Base-by-base conservation (phyloP, 2,113 vertebrate genomes). In the Scalopus aquaticus region DNA sequence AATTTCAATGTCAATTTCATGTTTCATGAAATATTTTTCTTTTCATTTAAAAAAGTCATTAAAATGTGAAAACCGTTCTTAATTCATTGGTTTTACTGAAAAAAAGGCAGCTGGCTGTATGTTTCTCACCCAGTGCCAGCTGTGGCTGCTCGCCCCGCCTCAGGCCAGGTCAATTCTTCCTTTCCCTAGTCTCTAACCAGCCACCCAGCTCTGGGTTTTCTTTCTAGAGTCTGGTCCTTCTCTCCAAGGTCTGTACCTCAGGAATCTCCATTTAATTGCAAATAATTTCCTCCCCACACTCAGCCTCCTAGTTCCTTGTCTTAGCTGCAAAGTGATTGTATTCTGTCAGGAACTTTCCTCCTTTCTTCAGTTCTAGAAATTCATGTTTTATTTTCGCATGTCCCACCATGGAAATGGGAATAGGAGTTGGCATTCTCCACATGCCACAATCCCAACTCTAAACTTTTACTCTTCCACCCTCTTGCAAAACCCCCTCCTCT, bases 351-450 rank as follows among this genome's bases (percentile, higher is more conserved):
- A 58, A 82, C 1, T 9, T 83, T 42, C 65, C 78, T 78, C 77
- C 54, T 73, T 77, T 44, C 54, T 39, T 93, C 82, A 77, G 60
- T 83, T 92, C 80, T 90, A 70, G 54, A 86, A 86, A 82, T 44
- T 22, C 44, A 65, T 35, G 26, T 32, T 17, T 69, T 32, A 69
- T 51, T 88, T 62, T 67, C 73, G 32, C 82, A 77, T 12, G 9
- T 30, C 32, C 62, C 28, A 56, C 24, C 60, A 30, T 4, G 20
- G 81, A 54, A 15, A 37, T 24, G 49, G 28, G 49, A 96, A 84
- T 3, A 51, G 74, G 19, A 28, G 13, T 15, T 60, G 30, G 37
- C 64, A 44, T 65, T 44, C 69, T 46, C 76, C 24, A 62, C 32
- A 26, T 92, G 72, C 92, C 54, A 62, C 28, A 60, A 2, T 67